A percentile compares a stretch with the other conserved stretches of the same genome.
phyloP scores from a whole-genome alignment of 2,113 vertebrate genomes.

The Chionodraco myersi region DNA sequence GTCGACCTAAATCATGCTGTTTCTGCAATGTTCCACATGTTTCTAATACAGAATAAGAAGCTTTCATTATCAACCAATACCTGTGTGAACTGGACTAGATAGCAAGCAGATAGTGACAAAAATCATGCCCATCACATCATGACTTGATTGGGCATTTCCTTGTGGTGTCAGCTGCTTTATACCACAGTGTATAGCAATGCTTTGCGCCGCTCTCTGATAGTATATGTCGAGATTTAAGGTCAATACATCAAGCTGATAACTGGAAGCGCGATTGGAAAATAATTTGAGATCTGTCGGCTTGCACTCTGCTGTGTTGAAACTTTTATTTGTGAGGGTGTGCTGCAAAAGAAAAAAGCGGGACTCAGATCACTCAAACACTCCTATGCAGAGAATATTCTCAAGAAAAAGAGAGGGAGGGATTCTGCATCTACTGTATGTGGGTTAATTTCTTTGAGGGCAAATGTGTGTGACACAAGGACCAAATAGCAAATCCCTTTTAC shows the following conservation, averaged over 20 bases:
- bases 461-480: neutral
- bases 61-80: neutral
- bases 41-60: neutral
- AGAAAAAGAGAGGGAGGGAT: neutral
- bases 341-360: constrained; percentile 12
- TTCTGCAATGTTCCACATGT: constrained; percentile 19
- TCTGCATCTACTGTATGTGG: neutral
- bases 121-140: constrained; percentile 9
- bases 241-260: constrained; percentile 49
- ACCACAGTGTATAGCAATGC: neutral
- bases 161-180: constrained; percentile 33
- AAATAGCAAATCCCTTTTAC: constrained; percentile 6
- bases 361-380: constrained; percentile 9
- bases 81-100: constrained; percentile 15
- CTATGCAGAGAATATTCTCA: neutral
- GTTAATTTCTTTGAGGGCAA: neutral
- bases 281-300: constrained; percentile 38
- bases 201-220: constrained; percentile 19
- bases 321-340: constrained; percentile 50
- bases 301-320: constrained; percentile 15
- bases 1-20: neutral
- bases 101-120: constrained; percentile 3
- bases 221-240: constrained; percentile 45
- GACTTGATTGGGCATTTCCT: neutral
- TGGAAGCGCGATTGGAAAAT: constrained; percentile 49